Percentiles rank a stretch among this genome's conserved stretches.
phyloP scores from a whole-genome alignment of 2,113 vertebrate species.

The Corythornis madagascariensis region DNA sequence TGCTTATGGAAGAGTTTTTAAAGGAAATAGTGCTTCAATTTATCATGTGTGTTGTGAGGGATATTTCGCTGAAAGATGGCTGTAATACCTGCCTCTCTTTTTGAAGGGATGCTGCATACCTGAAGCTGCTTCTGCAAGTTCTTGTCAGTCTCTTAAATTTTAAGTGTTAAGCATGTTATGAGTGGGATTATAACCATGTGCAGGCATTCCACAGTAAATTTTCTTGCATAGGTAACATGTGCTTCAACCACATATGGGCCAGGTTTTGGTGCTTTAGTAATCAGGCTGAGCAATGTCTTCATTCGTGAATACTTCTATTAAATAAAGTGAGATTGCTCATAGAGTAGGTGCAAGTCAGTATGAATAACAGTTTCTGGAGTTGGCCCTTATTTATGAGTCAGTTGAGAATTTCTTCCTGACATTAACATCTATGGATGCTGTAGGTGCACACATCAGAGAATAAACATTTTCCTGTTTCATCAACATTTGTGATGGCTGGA shows the following conservation, averaged over 20 bases:
- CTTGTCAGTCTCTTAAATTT: constrained; percentile 11
- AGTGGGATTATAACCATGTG: neutral
- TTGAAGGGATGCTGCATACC: neutral
- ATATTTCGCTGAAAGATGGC: neutral
- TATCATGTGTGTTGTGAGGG: neutral
- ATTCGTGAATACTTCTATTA: neutral
- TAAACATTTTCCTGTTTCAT: neutral
- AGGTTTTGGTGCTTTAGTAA: neutral
- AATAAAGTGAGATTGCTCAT: neutral
- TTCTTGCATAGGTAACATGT: neutral
- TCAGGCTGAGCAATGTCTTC: neutral
- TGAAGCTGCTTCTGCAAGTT: neutral
- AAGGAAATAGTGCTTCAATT: neutral
- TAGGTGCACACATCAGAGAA: neutral
- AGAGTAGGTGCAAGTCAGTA: neutral
- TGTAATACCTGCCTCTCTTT: neutral
- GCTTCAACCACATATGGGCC: neutral
- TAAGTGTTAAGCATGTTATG: neutral
- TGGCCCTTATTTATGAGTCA: neutral
- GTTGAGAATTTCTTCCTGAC: neutral
- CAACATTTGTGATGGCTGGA: neutral
- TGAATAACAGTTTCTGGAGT: neutral
- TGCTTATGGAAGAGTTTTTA: neutral
- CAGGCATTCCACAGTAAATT: neutral
- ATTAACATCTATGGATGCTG: neutral